phyloP scores from a whole-genome alignment of 2,888 invertebrate genomes.

The Diarsia mendica region DNA sequence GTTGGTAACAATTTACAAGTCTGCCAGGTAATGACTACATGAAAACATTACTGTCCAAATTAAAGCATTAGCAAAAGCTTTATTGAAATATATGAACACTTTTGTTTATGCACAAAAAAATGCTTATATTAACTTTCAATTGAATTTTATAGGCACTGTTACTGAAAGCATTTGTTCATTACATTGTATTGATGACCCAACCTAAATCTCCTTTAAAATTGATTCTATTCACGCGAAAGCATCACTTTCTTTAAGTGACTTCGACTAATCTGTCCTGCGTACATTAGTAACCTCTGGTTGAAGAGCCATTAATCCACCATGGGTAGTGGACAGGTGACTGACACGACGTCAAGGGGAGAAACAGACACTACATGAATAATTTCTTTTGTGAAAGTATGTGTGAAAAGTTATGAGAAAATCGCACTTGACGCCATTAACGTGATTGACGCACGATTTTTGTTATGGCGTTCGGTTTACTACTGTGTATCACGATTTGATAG shows the following conservation, averaged over 20 bases:
- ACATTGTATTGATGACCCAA: constrained; percentile 1
- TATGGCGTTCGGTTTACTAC: constrained; percentile 50
- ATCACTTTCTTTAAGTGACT: constrained; percentile 55
- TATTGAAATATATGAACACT: constrained; percentile 16
- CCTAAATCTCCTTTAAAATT: constrained; percentile 31
- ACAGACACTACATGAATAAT: constrained; percentile 56
- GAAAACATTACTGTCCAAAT: constrained; percentile 30
- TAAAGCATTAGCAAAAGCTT: constrained; percentile 26
- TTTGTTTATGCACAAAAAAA: constrained; percentile 6
- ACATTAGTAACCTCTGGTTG: constrained; percentile 67
- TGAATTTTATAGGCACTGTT: not conserved
- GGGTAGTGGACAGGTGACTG: constrained; percentile 67
- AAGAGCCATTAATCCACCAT: constrained; percentile 63
- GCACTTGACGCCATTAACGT: constrained; percentile 33
- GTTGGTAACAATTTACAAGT: constrained; percentile 23
- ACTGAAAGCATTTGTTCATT: not conserved
- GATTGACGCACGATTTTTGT: constrained; percentile 58
- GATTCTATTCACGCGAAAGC: constrained; percentile 39
- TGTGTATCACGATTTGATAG: constrained; percentile 57
- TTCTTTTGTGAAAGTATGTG: constrained; percentile 59
- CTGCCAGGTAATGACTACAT: constrained; percentile 31
- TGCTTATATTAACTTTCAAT: constrained; percentile 3
- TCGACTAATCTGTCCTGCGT: constrained; percentile 39
- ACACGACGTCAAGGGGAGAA: constrained; percentile 53
- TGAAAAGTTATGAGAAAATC: constrained; percentile 62